Conservation (phyloP, 1,140 invertebrate species). For the Neoseiulus cucumeris region DNA sequence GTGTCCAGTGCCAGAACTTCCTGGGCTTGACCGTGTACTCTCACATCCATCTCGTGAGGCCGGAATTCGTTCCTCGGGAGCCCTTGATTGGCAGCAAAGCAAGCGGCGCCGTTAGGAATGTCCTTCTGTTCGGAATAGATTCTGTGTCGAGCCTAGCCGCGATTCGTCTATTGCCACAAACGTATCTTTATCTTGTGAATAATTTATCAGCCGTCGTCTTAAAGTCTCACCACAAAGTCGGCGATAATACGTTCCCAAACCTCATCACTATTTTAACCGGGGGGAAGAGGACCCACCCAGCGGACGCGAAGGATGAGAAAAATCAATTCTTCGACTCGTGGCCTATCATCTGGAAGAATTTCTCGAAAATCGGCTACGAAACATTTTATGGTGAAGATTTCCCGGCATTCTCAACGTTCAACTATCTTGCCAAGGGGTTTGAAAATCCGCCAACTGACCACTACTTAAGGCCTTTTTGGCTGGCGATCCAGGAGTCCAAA, state of each 20-base stretch:
- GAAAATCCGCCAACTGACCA: slow-evolving; percentile 20
- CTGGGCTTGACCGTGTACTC: slow-evolving; percentile 14
- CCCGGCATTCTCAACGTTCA: slow-evolving; percentile 19
- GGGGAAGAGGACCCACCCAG: slow-evolving; percentile 13
- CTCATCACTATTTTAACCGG: slow-evolving; percentile 27
- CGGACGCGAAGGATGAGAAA: slow-evolving; percentile 4
- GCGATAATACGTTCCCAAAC: slow-evolving; percentile 31
- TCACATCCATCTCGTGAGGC: slow-evolving; percentile 13
- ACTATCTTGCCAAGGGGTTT: slow-evolving; percentile 21
- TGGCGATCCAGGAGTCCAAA: slow-evolving; percentile 18
- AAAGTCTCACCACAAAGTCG: slow-evolving; percentile 27
- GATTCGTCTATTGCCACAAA: slow-evolving; percentile 23
- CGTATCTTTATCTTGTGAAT: slow-evolving; percentile 16
- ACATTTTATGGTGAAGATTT: slow-evolving; percentile 21
- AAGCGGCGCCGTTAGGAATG: slow-evolving; percentile 17
- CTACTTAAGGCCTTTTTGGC: slow-evolving; percentile 22
- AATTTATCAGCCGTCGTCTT: slow-evolving; percentile 18
- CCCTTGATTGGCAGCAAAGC: neutral
- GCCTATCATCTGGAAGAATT: slow-evolving; percentile 21
- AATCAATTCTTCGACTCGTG: slow-evolving; percentile 14
- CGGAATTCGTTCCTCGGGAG: neutral
- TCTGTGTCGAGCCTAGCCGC: slow-evolving; percentile 22
- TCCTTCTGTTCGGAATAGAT: slow-evolving; percentile 23
- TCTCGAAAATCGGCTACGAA: slow-evolving; percentile 17
- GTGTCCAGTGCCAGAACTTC: slow-evolving; percentile 17